Evolutionary conservation across 53 echinoderm and acorn worm genomes (phyloP), one percentile per base, ranked within the genome.

Genomic region (Henricia sp.): DNA sequence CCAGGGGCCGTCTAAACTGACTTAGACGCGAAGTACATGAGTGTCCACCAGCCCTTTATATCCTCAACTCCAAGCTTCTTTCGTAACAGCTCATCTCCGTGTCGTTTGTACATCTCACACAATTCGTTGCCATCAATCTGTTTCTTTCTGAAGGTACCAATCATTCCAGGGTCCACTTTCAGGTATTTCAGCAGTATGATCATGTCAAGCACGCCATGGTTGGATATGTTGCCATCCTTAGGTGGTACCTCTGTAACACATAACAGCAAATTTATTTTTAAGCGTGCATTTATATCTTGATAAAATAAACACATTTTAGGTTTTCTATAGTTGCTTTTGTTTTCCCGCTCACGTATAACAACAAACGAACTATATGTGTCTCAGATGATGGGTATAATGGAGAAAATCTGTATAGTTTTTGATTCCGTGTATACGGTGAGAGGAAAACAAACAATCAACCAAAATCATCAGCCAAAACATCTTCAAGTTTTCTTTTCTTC

Each of bases 211-310:
- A 27, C 43, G 2, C 46, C 46, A 17, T 44, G 46, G 23, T 25
- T 14, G 17, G 27, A 70, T 70, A 70, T 70, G 44, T 70, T 70
- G 28, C 44, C 70, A 28, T 70, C 70, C 46, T 70, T 70, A 8
- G 70, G 70, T 25, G 70, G 70, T 19, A 70, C 14, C 17, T 6
- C 70, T 70, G 67, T 38, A 38, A 67, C 37, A 1, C 20, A 67
- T 21, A 51, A 17, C 52, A 51, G 17, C 19, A 51, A 51, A 51
- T 8, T 3, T 13, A 8, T 51, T 51, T 51, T 51, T 17, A 3
- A 51, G 3, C 52, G 3, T 21, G 52, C 14, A 20, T n/a, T 21
- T n/a, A 21, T 51, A 17, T 11, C 3, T 51, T 51, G 3, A 51
- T 9, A 44, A 44, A 13, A 13, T 6, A 44, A 44, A 44, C 44